These are phyloP conservation scores for Aradophagus sp. DNA, from an alignment of 1,140 invertebrate species.

Conservation along the genomic window DNA sequence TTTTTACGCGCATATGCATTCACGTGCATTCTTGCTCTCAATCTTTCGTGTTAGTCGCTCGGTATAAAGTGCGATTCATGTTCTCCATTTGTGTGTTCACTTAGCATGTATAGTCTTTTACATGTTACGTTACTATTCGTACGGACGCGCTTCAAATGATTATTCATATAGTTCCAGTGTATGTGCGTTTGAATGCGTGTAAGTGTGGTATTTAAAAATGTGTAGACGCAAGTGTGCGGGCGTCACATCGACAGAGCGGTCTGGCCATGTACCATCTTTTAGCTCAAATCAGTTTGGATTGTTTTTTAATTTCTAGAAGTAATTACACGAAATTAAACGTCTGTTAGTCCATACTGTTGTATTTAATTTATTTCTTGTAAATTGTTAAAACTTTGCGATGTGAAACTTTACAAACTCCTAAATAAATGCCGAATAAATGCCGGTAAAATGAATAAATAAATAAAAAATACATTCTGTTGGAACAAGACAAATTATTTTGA, in stretches of 20 bases:
- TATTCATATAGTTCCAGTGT: constrained; percentile 34
- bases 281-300: too few relatives aligned
- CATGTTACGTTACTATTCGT: constrained; percentile 60
- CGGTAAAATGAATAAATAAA: too few relatives aligned
- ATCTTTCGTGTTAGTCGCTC: constrained; percentile 61
- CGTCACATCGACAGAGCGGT: constrained; percentile 41
- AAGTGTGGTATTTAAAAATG: too few relatives aligned
- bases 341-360: too few relatives aligned
- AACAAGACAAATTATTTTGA: too few relatives aligned
- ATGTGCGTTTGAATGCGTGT: constrained; percentile 22
- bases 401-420: too few relatives aligned
- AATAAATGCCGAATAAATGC: too few relatives aligned
- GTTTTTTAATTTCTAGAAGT: too few relatives aligned
- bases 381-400: too few relatives aligned
- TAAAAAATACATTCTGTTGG: too few relatives aligned
- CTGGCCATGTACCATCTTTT: constrained; percentile 29
- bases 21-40: constrained; percentile 45
- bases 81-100: constrained; percentile 64
- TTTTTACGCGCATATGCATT: constrained; percentile 55
- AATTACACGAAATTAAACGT: too few relatives aligned
- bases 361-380: too few relatives aligned
- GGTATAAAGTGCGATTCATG: constrained; percentile 64
- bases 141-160: constrained; percentile 57
- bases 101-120: constrained; percentile 64
- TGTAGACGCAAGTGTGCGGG: constrained; percentile 19